A percentile compares a stretch with the other conserved stretches of the same genome.
These are phyloP conservation scores for Procavia capensis DNA, from an alignment of 2,113 vertebrate species.

Conservation along the genomic window DNA sequence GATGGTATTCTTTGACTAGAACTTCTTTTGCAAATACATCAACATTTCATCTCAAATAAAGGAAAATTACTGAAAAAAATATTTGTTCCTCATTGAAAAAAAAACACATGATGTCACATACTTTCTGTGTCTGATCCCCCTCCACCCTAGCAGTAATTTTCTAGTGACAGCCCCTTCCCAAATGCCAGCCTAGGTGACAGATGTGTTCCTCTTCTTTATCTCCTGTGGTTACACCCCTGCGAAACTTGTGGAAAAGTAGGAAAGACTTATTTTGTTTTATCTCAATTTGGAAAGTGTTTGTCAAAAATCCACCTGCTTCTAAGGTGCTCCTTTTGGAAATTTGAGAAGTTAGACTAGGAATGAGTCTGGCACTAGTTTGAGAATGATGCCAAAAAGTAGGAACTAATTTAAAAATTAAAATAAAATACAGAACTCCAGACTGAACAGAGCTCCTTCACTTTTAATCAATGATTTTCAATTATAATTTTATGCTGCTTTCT, in stretches of 20 bases:
- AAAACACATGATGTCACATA: neutral
- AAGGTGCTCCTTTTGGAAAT: constrained; percentile 57
- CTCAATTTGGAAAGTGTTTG: constrained; percentile 7
- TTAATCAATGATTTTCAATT: neutral
- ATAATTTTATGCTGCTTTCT: neutral
- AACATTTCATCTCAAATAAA: neutral
- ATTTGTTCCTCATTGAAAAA: neutral
- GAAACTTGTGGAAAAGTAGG: neutral
- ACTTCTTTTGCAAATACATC: neutral
- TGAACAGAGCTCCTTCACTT: neutral
- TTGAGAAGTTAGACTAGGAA: constrained; percentile 10
- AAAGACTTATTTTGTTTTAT: constrained; percentile 18
- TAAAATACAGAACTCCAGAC: neutral
- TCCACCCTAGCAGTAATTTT: neutral
- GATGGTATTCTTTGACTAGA: neutral
- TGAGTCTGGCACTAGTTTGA: neutral
- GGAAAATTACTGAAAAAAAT: neutral
- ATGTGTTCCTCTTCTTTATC: neutral
- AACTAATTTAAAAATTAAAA: constrained; percentile 32
- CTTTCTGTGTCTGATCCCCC: neutral
- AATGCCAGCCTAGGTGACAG: neutral
- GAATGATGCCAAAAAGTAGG: constrained; percentile 14
- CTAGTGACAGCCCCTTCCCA: neutral
- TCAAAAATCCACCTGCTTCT: constrained; percentile 26
- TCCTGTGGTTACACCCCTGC: neutral